Base-by-base conservation (phyloP, 2,113 vertebrate species). In the Lontra canadensis region DNA sequence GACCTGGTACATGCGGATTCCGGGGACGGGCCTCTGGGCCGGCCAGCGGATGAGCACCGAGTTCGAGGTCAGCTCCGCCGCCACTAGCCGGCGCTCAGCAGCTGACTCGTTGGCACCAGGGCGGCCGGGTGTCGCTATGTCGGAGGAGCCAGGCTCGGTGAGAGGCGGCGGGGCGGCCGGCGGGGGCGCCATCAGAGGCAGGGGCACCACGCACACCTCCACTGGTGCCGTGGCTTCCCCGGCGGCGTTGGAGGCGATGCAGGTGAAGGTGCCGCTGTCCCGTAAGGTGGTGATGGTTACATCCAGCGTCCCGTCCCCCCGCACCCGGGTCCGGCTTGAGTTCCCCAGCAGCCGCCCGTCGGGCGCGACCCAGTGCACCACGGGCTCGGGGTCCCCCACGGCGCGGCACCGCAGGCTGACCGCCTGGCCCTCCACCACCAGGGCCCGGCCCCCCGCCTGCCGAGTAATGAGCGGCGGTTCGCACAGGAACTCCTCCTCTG, bases 1-100 rank as follows among this genome's bases (percentile, higher is more conserved):
- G 88, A 99, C 99, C 98, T 99, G 99, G 98, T 99, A 99, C 99
- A 99, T 99, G 86, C 99, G 98, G 96, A 99, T 99, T 49, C 99
- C 99, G 0, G 99, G 99, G 59, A 99, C 99, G 0, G 99, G 99
- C 65, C 99, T 99, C 94, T 99, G 99, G 0, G 99, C 99, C 0
- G 99, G 99, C 99, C 99, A 99, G 47, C 99, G 99, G 97, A 99
- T 99, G 74, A 99, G 98, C 25, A 99, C 99, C 0, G 99, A 99
- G 82, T 99, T 99, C 1, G 99, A 99, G 57, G 99, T 99, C 94
- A 99, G 98, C 81, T 99, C 99, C 0, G 98, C 98, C 0, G 99
- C 99, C 90, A 98, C 98, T 0, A 98, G 90, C 18, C 98, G 79
- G n/a, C 98, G 98, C 91, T 99, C 99, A 0, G 98, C 97, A 4